These are phyloP conservation scores for Procambarus clarkii DNA, from an alignment of 1,140 invertebrate genomes.

Conservation along the genomic window DNA sequence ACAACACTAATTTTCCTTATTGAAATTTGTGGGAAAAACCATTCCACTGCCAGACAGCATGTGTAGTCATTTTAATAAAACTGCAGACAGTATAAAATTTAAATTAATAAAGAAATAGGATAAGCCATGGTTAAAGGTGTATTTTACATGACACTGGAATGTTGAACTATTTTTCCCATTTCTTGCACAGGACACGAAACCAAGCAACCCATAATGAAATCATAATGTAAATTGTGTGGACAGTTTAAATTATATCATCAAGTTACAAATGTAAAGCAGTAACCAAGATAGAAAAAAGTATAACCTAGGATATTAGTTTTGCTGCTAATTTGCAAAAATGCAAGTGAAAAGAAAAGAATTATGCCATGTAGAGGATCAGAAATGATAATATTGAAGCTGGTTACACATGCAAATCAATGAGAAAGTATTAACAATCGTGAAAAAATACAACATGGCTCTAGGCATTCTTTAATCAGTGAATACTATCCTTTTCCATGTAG, in stretches of 20 bases:
- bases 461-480: conserved; percentile 3
- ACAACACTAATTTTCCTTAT: conserved; percentile 8
- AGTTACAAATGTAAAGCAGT: conserved; percentile 23
- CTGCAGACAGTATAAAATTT: too few species aligned
- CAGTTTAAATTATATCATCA: conserved; percentile 25
- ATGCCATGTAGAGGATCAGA: conserved; percentile 13
- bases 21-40: background rate
- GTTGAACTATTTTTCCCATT: conserved; percentile 27
- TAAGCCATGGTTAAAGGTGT: background rate
- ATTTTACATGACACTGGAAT: background rate
- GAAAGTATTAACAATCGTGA: conserved; percentile 17
- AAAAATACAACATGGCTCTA: conserved; percentile 57
- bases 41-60: background rate
- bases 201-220: conserved; percentile 52
- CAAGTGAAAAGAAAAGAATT: conserved; percentile 7
- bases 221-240: conserved; percentile 29
- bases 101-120: too few species aligned
- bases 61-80: background rate
- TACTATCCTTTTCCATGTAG: background rate
- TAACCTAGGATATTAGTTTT: conserved; percentile 29
- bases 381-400: conserved; percentile 26
- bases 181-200: conserved; percentile 64
- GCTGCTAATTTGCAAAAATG: conserved; percentile 8
- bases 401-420: conserved; percentile 51
- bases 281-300: conserved; percentile 25